phyloP scores from a whole-genome alignment of 92 coral and sea anemone species.

The Zoanthus sansibaricus region DNA sequence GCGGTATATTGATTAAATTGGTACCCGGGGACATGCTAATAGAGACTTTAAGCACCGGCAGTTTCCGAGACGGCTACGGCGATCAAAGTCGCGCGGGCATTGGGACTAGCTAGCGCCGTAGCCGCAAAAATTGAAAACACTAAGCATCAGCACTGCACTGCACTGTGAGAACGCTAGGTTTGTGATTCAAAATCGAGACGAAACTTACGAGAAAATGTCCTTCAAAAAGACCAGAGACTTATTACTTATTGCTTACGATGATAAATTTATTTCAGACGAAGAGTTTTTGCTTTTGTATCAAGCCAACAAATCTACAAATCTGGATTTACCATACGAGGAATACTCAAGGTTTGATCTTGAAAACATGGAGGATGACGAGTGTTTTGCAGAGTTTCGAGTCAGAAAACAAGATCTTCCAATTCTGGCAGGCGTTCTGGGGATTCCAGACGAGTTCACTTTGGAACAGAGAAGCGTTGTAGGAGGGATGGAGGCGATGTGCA shows the following conservation, averaged over 20 bases:
- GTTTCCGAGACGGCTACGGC: slow-evolving; percentile 49
- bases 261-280: slow-evolving; percentile 57
- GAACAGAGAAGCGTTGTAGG: slow-evolving; percentile 64
- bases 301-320: slow-evolving; percentile 55
- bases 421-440: slow-evolving; percentile 60
- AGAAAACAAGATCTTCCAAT: slow-evolving; percentile 37
- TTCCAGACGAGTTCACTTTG: slow-evolving; percentile 54
- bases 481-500: slow-evolving; percentile 69
- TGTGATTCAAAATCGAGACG: slow-evolving; percentile 18
- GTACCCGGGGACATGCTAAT: no score
- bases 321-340: slow-evolving; percentile 70
- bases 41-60: slow-evolving; percentile 50
- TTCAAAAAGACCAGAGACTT: slow-evolving; percentile 63
- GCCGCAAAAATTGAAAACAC: slow-evolving; percentile 57
- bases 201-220: slow-evolving; percentile 53
- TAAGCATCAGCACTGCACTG: slow-evolving; percentile 33
- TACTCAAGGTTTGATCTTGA: slow-evolving; percentile 64
- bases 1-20: no score
- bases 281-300: slow-evolving; percentile 64
- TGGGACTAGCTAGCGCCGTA: slow-evolving; percentile 61
- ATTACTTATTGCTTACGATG: slow-evolving; percentile 58
- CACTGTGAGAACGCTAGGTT: slow-evolving; percentile 38
- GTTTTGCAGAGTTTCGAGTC: background rate
- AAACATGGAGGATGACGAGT: slow-evolving; percentile 70
- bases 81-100: slow-evolving; percentile 43